Conservation (phyloP, 1,140 invertebrate species). For the Piezodorus guildinii region DNA sequence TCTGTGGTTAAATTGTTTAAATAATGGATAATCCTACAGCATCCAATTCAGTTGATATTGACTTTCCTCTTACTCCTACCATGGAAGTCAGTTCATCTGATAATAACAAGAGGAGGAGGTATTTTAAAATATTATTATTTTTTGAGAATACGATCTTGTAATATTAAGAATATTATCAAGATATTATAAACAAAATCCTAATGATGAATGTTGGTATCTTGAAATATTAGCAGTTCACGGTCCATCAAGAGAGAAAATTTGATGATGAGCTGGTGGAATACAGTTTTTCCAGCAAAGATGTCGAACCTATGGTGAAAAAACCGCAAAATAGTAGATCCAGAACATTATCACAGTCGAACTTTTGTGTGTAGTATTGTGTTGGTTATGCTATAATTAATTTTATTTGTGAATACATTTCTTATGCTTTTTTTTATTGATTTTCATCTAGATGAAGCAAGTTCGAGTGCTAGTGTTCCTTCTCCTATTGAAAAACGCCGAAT, state of each 20-base stretch:
- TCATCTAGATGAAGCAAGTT: constrained; percentile 18
- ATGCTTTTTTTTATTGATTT: neutral
- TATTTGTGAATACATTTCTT: too few relatives aligned
- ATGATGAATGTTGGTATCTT: constrained; percentile 21
- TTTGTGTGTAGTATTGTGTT: neutral
- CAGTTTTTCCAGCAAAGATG: constrained; percentile 26
- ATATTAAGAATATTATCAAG: neutral
- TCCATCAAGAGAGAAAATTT: constrained; percentile 91
- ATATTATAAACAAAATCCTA: neutral
- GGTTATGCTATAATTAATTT: too few relatives aligned
- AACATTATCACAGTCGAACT: constrained; percentile 19
- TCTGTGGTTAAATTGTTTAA: neutral
- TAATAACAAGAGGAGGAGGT: constrained; percentile 22
- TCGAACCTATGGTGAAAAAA: constrained; percentile 17
- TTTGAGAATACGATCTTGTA: neutral
- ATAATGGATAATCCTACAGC: constrained; percentile 3
- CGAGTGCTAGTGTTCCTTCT: constrained; percentile 4
- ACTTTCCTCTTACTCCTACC: constrained; percentile 18
- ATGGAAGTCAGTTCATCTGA: constrained; percentile 20
- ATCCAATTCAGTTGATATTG: constrained; percentile 16
- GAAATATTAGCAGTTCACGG: constrained; percentile 60
- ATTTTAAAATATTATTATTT: neutral
- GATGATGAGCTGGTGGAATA: constrained; percentile 91
- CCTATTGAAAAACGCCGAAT: constrained; percentile 18
- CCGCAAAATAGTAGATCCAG: constrained; percentile 1